These are phyloP conservation scores for Urocitellus parryii DNA, from an alignment of 2,113 vertebrate genomes.

Conservation along the genomic window DNA sequence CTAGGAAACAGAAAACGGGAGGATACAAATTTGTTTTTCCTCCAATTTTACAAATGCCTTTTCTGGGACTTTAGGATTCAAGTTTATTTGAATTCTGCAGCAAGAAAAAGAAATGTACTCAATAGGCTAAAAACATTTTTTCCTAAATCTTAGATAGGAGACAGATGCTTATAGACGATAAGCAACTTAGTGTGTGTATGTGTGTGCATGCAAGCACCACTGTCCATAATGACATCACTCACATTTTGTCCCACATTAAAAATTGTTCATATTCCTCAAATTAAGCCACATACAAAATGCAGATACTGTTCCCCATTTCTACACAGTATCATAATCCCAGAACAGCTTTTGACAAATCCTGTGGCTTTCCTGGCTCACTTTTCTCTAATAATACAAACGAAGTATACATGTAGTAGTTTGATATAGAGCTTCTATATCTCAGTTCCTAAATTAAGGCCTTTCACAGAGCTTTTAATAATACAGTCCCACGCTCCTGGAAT, in stretches of 20 bases:
- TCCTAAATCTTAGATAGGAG: not conserved
- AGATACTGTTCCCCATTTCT: not conserved
- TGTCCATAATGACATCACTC: not conserved
- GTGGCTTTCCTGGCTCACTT: conserved; percentile 36
- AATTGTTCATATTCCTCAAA: conserved; percentile 35
- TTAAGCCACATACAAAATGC: conserved; percentile 23
- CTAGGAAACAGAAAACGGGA: not conserved
- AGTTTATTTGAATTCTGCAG: conserved; percentile 42
- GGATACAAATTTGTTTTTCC: conserved; percentile 18
- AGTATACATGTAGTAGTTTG: conserved; percentile 43
- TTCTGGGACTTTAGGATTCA: not conserved
- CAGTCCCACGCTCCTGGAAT: conserved; percentile 51
- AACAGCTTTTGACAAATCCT: conserved; percentile 50
- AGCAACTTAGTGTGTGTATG: not conserved
- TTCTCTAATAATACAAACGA: conserved; percentile 51
- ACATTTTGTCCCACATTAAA: conserved; percentile 23
- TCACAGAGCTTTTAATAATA: conserved; percentile 78
- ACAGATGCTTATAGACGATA: not conserved
- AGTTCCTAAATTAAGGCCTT: conserved; percentile 78
- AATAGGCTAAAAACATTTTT: conserved; percentile 1
- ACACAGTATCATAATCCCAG: not conserved
- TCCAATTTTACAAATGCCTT: not conserved
- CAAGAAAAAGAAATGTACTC: conserved; percentile 35
- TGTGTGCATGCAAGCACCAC: not conserved
- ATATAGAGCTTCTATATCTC: conserved; percentile 58